Percentiles rank a stretch among this genome's conserved stretches.
phyloP scores from a whole-genome alignment of 2,797 vertebrate genomes.

The Acanthiza pusilla region DNA sequence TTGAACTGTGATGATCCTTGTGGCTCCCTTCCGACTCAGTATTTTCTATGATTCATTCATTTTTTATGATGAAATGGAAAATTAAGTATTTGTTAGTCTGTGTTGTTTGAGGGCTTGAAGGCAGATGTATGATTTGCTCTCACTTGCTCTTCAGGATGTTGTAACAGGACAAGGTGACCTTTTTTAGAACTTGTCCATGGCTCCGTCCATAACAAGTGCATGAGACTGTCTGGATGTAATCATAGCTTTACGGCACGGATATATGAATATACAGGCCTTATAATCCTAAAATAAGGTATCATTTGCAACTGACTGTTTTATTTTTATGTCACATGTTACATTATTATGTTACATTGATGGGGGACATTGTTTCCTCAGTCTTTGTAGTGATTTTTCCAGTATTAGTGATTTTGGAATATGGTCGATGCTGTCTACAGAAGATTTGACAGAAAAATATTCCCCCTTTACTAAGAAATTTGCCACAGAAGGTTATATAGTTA shows the following conservation, averaged over 20 bases:
- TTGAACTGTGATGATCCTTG: not conserved
- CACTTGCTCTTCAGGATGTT: not conserved
- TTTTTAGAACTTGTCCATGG: not conserved
- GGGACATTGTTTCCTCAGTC: not conserved
- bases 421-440: fast-evolving
- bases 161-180: not conserved
- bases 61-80: not conserved
- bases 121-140: not conserved
- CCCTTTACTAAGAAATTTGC: not conserved
- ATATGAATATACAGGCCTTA: not conserved
- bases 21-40: not conserved
- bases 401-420: not conserved
- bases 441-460: not conserved
- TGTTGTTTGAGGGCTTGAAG: not conserved
- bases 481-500: not conserved
- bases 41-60: not conserved
- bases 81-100: not conserved
- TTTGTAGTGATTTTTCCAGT: not conserved
- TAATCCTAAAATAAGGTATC: fast-evolving
- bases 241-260: not conserved
- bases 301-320: not conserved
- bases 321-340: not conserved
- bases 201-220: not conserved
- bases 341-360: not conserved
- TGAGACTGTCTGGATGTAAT: not conserved